Conservation (phyloP, 1,140 invertebrate genomes). For the Leptonema lineaticorne region DNA sequence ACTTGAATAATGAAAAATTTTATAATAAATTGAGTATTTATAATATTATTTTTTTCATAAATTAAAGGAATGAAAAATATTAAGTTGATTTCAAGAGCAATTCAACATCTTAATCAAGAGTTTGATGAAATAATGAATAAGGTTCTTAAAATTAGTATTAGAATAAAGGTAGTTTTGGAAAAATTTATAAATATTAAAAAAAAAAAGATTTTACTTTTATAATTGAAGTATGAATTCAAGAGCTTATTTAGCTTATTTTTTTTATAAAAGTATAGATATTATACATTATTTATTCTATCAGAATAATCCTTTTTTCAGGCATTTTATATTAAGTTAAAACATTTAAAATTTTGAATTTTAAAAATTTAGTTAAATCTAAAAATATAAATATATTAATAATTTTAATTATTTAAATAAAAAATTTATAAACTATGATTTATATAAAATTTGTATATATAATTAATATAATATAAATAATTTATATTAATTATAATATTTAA, state of each 20-base stretch:
- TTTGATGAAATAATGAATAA: constrained; percentile 54
- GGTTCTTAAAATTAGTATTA: constrained; percentile 48
- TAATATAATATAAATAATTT: constrained; percentile 23
- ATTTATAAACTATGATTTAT: constrained; percentile 33
- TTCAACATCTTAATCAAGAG: constrained; percentile 56
- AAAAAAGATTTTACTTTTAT: constrained; percentile 53
- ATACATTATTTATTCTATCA: constrained; percentile 58
- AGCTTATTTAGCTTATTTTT: constrained; percentile 59
- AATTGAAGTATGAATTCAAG: constrained; percentile 54
- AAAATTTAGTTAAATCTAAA: background rate
- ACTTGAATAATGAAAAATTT: constrained; percentile 57
- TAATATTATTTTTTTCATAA: constrained; percentile 49
- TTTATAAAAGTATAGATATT: too few species aligned
- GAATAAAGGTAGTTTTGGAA: constrained; percentile 41
- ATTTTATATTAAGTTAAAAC: constrained; percentile 48
- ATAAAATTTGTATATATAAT: constrained; percentile 31
- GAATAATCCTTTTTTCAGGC: constrained; percentile 59
- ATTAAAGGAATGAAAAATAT: constrained; percentile 56
- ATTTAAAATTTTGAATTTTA: constrained; percentile 2
- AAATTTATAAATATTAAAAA: constrained; percentile 52
- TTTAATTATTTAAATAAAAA: constrained; percentile 1
- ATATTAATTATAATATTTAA: too few species aligned
- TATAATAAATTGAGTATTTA: constrained; percentile 50
- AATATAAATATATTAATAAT: background rate
- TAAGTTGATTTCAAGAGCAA: constrained; percentile 60